Evolutionary conservation across 1,140 invertebrate genomes (phyloP).

Genomic region (Drosophila arawakana): DNA sequence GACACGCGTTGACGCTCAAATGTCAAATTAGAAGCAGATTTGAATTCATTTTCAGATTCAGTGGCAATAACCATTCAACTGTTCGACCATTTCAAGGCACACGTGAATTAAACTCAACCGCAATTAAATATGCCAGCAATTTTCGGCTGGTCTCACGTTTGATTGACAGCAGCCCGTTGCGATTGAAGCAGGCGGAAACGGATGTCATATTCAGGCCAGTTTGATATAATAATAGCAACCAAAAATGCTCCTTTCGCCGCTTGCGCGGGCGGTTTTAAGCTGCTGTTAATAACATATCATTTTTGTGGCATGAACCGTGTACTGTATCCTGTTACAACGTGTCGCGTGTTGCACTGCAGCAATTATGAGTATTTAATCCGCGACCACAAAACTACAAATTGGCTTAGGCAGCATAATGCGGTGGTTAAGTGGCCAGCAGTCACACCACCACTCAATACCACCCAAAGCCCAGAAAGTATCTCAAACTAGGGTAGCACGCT

Average conservation of each 20-base stretch:
- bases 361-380: constrained; percentile 78
- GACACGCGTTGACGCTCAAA: constrained; percentile 49
- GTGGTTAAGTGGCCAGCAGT: constrained; percentile 64
- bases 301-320: constrained; percentile 60
- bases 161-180: constrained; percentile 59
- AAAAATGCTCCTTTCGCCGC: constrained; percentile 35
- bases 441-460: constrained; percentile 8
- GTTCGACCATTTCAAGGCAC: constrained; percentile 23
- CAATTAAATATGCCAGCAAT: constrained; percentile 56
- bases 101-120: constrained; percentile 35
- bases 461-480: not conserved
- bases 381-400: constrained; percentile 73
- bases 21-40: constrained; percentile 41
- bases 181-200: constrained; percentile 61
- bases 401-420: constrained; percentile 54
- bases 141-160: constrained; percentile 24
- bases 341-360: constrained; percentile 63
- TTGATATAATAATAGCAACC: constrained; percentile 55
- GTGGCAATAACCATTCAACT: constrained; percentile 30
- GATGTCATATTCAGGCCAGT: constrained; percentile 62
- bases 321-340: constrained; percentile 62
- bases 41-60: constrained; percentile 1
- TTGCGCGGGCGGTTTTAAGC: constrained; percentile 50
- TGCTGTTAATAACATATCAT: constrained; percentile 74
- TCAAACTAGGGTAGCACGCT: constrained; percentile 26